Evolutionary conservation across 2,113 vertebrate genomes (phyloP).

Genomic region (Blennius ocellaris): DNA sequence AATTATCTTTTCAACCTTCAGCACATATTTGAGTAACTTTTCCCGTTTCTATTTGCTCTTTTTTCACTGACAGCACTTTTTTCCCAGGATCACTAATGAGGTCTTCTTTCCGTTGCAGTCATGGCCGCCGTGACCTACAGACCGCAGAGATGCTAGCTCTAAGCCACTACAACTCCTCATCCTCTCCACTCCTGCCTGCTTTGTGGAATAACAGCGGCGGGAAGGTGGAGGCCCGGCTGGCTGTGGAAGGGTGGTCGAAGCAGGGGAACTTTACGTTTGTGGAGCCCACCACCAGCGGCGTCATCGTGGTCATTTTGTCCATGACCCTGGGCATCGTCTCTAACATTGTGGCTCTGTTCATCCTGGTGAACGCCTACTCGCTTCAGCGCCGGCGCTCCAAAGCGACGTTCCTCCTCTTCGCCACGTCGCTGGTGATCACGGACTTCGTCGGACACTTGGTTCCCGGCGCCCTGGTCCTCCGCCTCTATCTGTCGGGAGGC

Average conservation of each 20-base stretch:
- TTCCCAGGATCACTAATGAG: background rate
- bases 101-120: conserved; percentile 36
- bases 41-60: background rate
- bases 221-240: conserved; percentile 43
- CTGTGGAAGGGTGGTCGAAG: conserved; percentile 25
- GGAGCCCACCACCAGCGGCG: conserved; percentile 49
- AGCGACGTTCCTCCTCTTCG: conserved; percentile 89
- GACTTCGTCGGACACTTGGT: conserved; percentile 90
- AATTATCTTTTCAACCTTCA: too few relatives aligned
- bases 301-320: conserved; percentile 82
- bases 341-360: conserved; percentile 88
- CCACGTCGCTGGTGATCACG: conserved; percentile 86
- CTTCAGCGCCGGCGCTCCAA: conserved; percentile 85
- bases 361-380: conserved; percentile 85
- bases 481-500: conserved; percentile 81
- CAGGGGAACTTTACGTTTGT: conserved; percentile 59
- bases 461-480: conserved; percentile 87
- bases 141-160: conserved; percentile 70
- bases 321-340: conserved; percentile 90
- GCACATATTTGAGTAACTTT: background rate
- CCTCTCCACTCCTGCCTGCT: conserved; percentile 28
- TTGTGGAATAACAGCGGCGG: conserved; percentile 56
- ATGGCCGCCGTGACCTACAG: conserved; percentile 34
- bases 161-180: conserved; percentile 67
- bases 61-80: too few relatives aligned